Percentiles rank a stretch among this genome's conserved stretches.
These are phyloP conservation scores for Bujurquina vittata DNA, from an alignment of 2,113 vertebrate species.

Conservation along the genomic window DNA sequence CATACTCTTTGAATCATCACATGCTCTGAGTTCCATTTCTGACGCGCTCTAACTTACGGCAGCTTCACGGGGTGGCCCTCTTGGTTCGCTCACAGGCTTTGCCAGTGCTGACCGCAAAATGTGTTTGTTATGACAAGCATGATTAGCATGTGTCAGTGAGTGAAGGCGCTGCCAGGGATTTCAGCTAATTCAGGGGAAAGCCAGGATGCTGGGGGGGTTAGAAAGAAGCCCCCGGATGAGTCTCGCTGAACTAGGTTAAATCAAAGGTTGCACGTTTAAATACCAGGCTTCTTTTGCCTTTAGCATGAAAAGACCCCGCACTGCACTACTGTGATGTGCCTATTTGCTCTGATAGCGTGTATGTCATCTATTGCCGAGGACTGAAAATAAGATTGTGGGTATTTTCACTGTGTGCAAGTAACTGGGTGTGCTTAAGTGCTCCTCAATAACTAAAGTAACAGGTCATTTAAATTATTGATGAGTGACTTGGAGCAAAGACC, in stretches of 20 bases:
- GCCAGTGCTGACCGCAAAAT: conserved; percentile 17
- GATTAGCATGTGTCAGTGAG: conserved; percentile 41
- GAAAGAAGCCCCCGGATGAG: not conserved
- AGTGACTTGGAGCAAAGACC: conserved; percentile 20
- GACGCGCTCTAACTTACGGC: not conserved
- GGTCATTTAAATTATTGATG: conserved; percentile 46
- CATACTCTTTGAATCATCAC: not conserved
- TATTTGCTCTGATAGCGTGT: not conserved
- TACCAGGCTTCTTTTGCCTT: not conserved
- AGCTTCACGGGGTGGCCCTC: not conserved
- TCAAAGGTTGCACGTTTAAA: conserved; percentile 30
- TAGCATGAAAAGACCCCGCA: not conserved
- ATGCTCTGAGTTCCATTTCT: not conserved
- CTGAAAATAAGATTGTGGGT: not conserved
- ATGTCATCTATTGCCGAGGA: not conserved
- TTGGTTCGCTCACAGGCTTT: conserved; percentile 18
- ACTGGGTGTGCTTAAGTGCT: not conserved
- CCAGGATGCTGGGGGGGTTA: not conserved
- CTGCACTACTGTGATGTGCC: not conserved
- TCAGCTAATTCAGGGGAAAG: conserved; percentile 25
- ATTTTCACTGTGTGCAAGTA: not conserved
- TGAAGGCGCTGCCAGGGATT: conserved; percentile 23
- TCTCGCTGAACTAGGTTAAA: conserved; percentile 12
- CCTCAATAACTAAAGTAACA: not conserved
- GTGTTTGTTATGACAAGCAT: conserved; percentile 57